Evolutionary conservation across 2,888 invertebrate genomes (phyloP), one percentile per base, ranked within the genome.

Genomic region (Idaea aversata): DNA sequence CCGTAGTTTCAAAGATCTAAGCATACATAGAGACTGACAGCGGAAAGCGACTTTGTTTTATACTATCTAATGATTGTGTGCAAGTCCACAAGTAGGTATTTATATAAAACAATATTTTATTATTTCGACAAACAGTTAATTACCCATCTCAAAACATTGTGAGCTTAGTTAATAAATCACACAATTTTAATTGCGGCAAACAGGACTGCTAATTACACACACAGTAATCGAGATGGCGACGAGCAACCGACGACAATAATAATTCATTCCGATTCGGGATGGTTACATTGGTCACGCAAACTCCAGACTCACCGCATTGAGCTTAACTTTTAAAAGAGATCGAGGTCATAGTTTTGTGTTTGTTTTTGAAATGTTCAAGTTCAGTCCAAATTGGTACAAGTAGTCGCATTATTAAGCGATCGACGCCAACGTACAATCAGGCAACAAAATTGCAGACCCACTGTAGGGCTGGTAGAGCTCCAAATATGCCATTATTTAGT

Each of bases 241-340:
- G 47, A 47, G 13, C 47, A 10, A 47, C 13, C 47, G 47, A 7
- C 47, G 47, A 47, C 47, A 47, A n/a, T n/a, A n/a, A n/a, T n/a
- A n/a, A 47, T 47, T 47, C 13, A 13, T 47, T 47, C 7, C 47
- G 47, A 47, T 47, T 47, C 47, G 47, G 4, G 10, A 47, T 47
- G 47, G 47, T 47, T 47, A 47, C 47, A 47, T 47, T 47, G 47
- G 47, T 47, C 47, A 47, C 47, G 47, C 47, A 47, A 47, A 47
- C 47, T 47, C 47, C 47, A 47, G 47, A 47, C 47, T 47, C 47
- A 10, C 47, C 47, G 13, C 3, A 47, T 47, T 13, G 13, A 47
- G 10, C 47, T 47, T 13, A 10, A 36, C 47, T 7, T 47, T 25
- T 25, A 25, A 47, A 47, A 47, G 47, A 47, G 47, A 47, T 47